These are phyloP conservation scores for Conger conger DNA, from an alignment of 2,113 vertebrate genomes.

Conservation along the genomic window DNA sequence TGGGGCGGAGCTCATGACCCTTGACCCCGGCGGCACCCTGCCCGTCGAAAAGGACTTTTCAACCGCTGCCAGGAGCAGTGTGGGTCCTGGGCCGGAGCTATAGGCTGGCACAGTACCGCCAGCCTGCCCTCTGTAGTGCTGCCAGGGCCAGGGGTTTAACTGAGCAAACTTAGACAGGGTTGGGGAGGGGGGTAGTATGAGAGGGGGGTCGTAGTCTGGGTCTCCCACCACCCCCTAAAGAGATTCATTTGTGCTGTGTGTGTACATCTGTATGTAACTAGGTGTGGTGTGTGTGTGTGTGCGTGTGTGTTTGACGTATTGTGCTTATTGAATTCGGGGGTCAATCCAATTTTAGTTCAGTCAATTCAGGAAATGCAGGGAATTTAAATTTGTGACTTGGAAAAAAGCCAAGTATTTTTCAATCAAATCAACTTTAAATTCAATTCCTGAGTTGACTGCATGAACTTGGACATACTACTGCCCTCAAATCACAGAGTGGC, in stretches of 20 bases:
- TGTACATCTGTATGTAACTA: too few relatives aligned
- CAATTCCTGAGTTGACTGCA: background rate
- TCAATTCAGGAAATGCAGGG: too few relatives aligned
- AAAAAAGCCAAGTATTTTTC: too few relatives aligned
- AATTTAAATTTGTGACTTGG: too few relatives aligned
- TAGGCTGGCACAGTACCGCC: constrained; percentile 37
- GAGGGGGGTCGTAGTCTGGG: background rate
- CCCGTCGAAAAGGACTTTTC: constrained; percentile 33
- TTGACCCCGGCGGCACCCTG: constrained; percentile 38
- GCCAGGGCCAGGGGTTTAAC: constrained; percentile 50
- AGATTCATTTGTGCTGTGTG: too few relatives aligned
- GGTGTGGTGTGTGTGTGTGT: background rate
- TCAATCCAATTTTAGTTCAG: too few relatives aligned
- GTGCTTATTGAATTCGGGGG: too few relatives aligned
- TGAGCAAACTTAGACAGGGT: constrained; percentile 42
- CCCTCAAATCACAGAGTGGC: background rate
- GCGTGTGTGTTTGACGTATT: background rate
- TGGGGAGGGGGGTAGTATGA: constrained; percentile 13
- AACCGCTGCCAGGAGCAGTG: constrained; percentile 49
- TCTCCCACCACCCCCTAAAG: background rate
- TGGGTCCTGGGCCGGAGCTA: constrained; percentile 21
- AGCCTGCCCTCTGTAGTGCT: constrained; percentile 40
- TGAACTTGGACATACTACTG: background rate
- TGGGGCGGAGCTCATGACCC: constrained; percentile 3
- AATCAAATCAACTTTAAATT: too few relatives aligned